Conservation (phyloP, 2,113 vertebrate species). For the Genyomyrus donnyi region DNA sequence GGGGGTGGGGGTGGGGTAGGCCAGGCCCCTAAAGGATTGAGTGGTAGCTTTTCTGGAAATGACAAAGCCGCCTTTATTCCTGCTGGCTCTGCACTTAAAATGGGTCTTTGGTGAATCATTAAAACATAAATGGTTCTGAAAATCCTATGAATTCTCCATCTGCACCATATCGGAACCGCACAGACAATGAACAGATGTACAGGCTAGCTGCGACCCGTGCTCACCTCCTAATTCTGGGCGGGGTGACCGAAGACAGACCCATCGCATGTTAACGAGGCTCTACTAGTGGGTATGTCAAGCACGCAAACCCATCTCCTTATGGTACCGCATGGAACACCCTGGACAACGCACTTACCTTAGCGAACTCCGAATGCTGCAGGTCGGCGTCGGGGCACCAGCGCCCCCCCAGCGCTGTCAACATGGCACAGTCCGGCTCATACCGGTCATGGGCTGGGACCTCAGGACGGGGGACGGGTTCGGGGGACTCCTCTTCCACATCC, state of each 20-base stretch:
- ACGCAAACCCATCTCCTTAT: background rate
- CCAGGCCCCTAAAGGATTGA: background rate
- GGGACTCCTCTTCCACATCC: slow-evolving; percentile 51
- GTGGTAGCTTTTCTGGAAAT: background rate
- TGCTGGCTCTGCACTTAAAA: background rate
- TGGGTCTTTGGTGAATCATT: background rate
- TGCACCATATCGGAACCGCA: background rate
- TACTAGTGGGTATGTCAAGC: background rate
- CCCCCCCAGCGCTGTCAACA: slow-evolving; percentile 47
- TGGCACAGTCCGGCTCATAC: slow-evolving; percentile 57
- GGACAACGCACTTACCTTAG: slow-evolving; percentile 60
- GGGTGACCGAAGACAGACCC: background rate
- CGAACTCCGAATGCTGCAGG: slow-evolving; percentile 57
- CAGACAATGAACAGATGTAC: background rate
- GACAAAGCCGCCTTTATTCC: background rate
- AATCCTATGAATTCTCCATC: background rate
- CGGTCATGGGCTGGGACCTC: slow-evolving; percentile 36
- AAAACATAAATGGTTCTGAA: background rate
- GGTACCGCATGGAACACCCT: background rate
- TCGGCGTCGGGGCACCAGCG: slow-evolving; percentile 46
- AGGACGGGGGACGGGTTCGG: slow-evolving; percentile 31
- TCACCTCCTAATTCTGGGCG: background rate
- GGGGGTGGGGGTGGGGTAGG: background rate
- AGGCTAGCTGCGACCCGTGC: background rate
- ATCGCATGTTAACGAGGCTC: background rate